phyloP scores from a whole-genome alignment of 2,888 invertebrate genomes.

The Mechanitis mazaeus region DNA sequence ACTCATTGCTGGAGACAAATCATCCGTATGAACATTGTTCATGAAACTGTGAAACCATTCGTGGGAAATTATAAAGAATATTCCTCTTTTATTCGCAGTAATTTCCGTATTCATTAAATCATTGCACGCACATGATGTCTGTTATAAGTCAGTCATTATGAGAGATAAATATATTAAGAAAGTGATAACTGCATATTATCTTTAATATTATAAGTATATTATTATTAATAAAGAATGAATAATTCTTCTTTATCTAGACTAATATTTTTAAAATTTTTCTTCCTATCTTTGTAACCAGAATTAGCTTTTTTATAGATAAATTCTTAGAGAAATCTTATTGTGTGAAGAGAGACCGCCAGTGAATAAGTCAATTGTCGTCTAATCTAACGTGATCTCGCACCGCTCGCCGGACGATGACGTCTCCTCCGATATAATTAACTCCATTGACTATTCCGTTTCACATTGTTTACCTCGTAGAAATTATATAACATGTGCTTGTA shows the following conservation, averaged over 20 bases:
- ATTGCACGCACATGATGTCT: conserved; percentile 6
- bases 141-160: too few relatives aligned
- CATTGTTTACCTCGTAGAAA: conserved; percentile 45
- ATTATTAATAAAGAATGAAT: too few relatives aligned
- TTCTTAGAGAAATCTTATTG: too few relatives aligned
- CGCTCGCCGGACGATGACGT: conserved; percentile 46
- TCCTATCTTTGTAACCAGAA: too few relatives aligned
- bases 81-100: conserved; percentile 35
- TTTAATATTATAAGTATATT: too few relatives aligned
- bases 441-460: conserved; percentile 48
- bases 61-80: conserved; percentile 59
- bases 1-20: conserved; percentile 60
- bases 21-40: conserved; percentile 45
- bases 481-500: conserved; percentile 33
- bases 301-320: too few relatives aligned
- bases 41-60: conserved; percentile 45
- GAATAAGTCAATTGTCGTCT: conserved; percentile 49
- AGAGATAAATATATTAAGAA: too few relatives aligned
- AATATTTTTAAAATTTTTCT: too few relatives aligned
- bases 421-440: conserved; percentile 53
- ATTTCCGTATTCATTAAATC: conserved; percentile 13
- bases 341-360: conserved; percentile 1
- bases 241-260: too few relatives aligned
- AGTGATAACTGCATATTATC: too few relatives aligned
- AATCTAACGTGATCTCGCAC: conserved; percentile 49